Evolutionary conservation across 1,140 invertebrate genomes (phyloP), one percentile per base, ranked within the genome.

Genomic region (Lordiphosa clarofinis): DNA sequence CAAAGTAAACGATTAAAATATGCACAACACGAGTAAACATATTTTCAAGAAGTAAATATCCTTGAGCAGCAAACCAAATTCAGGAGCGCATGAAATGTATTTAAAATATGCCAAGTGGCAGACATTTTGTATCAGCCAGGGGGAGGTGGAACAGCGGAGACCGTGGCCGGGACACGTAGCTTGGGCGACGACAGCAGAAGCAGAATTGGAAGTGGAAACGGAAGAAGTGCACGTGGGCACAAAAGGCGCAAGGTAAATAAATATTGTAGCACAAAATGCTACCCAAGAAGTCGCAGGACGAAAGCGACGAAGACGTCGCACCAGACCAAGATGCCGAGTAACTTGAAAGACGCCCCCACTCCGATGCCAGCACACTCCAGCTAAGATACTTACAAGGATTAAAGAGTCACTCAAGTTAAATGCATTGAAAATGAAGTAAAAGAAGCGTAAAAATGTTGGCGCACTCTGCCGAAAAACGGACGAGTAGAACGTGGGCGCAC

Each of bases 11-110:
- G 87, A 88, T 88, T 88, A 88, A 88, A 88, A 88, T 88, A 88
- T 88, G 86, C 86, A 87, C 86, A 88, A 88, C 86, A 88, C 76
- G 70, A 87, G 86, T 88, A 88, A 88, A 88, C 81, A 88, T 78
- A 76, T 87, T 87, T 82, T 87, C 69, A 82, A 87, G 81, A 74
- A 86, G 86, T 70, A 88, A 88, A 88, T 88, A 88, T 88, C 86
- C 86, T 88, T 68, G 46, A 87, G 86, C 47, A 64, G 55, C 56
- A 44, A 57, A 66, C 63, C 63, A 13, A 76, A 75, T 67, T 87
- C 81, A 86, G 86, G 63, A 87, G 75, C 75, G 65, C 79, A 87
- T 87, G 75, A 87, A 87, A 87, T 87, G 84, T 87, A 86, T 87
- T 87, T 87, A 87, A 87, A 87, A 87, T 86, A 87, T 86, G 61